Percentiles rank a stretch among this genome's conserved stretches.
Conservation (phyloP, 2,113 vertebrate species). For the Anhinga rufa region DNA sequence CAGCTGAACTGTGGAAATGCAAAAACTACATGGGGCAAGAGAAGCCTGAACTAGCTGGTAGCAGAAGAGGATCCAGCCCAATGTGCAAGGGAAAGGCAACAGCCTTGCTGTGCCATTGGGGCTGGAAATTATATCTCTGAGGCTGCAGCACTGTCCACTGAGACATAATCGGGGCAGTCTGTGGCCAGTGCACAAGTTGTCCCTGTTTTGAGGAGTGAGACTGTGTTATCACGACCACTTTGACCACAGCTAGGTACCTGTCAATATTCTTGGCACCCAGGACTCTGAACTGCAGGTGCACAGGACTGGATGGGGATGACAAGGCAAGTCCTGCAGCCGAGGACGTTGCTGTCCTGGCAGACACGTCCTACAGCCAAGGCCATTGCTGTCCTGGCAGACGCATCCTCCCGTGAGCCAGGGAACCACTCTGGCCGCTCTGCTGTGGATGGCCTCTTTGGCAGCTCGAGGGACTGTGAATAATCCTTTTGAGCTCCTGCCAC, state of each 20-base stretch:
- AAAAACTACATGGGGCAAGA: not conserved
- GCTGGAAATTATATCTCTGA: not conserved
- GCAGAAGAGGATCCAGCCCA: not conserved
- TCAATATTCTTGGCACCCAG: not conserved
- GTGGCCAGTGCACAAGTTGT: not conserved
- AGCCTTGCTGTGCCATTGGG: too few relatives aligned
- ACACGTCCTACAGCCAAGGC: not conserved
- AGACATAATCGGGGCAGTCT: accelerated
- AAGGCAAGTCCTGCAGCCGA: not conserved
- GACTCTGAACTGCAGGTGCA: not conserved
- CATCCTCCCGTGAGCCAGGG: not conserved
- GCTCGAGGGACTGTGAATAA: conserved; percentile 11
- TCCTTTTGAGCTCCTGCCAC: conserved; percentile 37
- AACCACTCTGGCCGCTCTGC: not conserved
- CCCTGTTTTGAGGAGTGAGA: not conserved
- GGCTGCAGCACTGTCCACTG: not conserved
- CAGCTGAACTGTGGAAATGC: not conserved
- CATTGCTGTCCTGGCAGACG: not conserved
- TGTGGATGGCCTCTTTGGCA: conserved; percentile 1
- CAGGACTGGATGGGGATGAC: not conserved
- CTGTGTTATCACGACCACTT: not conserved
- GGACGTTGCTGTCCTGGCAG: not conserved
- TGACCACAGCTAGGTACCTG: not conserved
- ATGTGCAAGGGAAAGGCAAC: not conserved
- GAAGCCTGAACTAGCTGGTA: not conserved